Percentiles rank a stretch among this genome's conserved stretches.
phyloP scores from a whole-genome alignment of 2,797 vertebrate genomes.

The Steatocranus sp. region DNA sequence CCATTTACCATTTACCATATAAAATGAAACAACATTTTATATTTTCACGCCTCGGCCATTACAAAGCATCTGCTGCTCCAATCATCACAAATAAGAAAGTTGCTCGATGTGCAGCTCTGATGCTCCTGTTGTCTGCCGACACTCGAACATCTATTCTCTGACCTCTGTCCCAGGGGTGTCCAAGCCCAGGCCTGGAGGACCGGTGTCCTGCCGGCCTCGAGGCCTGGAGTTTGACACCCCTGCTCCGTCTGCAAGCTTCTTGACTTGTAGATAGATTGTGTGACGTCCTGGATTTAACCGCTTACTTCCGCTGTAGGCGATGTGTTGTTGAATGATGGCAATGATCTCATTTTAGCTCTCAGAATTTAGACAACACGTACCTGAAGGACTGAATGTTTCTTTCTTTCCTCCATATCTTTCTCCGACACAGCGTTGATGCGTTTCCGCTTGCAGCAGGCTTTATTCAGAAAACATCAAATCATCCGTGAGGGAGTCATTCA shows the following conservation, averaged over 20 bases:
- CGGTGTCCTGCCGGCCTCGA: background rate
- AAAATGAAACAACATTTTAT: no score
- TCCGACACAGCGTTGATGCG: conserved; percentile 46
- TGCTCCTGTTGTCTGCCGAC: background rate
- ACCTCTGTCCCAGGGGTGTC: background rate
- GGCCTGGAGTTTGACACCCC: background rate
- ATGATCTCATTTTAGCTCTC: background rate
- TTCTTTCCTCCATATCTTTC: background rate
- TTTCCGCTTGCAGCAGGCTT: conserved; percentile 17
- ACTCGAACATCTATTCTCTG: background rate
- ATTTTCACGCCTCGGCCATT: background rate
- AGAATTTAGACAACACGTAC: background rate
- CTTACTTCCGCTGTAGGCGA: background rate
- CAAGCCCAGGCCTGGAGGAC: background rate
- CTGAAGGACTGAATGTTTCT: background rate
- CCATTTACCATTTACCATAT: no score
- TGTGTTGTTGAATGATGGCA: background rate
- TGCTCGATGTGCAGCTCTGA: background rate
- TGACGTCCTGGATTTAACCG: background rate
- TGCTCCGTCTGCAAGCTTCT: background rate
- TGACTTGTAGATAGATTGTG: background rate
- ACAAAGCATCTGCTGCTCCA: background rate
- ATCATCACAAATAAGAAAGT: background rate
- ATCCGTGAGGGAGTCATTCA: conserved; percentile 65
- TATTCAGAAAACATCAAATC: conserved; percentile 33